Base-by-base conservation (phyloP, 1,140 invertebrate species). In the Oscheius sp. region DNA sequence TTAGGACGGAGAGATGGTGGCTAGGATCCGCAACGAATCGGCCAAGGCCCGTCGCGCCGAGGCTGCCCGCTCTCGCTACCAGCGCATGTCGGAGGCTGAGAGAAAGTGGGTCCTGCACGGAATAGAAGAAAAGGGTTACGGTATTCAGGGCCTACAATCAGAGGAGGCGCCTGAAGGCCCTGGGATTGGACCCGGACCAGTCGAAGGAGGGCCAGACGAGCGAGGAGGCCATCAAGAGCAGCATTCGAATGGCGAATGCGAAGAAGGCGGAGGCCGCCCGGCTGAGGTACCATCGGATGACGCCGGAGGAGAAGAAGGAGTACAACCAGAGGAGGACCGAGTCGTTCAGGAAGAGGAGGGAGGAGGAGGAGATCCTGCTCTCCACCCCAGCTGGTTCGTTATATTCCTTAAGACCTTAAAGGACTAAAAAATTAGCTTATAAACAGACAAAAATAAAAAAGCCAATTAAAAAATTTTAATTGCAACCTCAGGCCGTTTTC, bases 261-360 rank as follows among this genome's bases (percentile, higher is more conserved):
- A 73, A 62, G 63, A 76, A 76, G 45, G 74, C 74, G 15, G 74
- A 76, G 23, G 74, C 74, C 10, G 74, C 74, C 3, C 7, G 74
- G 28, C 28, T 36, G 29, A 31, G 74, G 70, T 76, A 76, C 35
- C 74, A 76, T 34, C 49, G 55, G 28, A 76, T 76, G 74, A 67
- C 69, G 2, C 46, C 64, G 0, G 74, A 76, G 2, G 75, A 76
- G 49, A 74, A 75, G 35, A n/a, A 49, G 32, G 49, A 42, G 10
- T 76, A 76, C 34, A 76, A 76, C 42, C 45, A 36, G 20, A 28
- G 74, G 13, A 20, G 74, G 1, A 76, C 71, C 0, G 74, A 76
- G 34, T 38, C 70, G 15, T 76, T 76, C 52, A 29, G 74, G 26
- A 55, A 46, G 26, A 28, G 74, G 2, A 62, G 74, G 15, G 31